phyloP scores from a whole-genome alignment of 1,140 invertebrate genomes.

The Adelges cooleyi region DNA sequence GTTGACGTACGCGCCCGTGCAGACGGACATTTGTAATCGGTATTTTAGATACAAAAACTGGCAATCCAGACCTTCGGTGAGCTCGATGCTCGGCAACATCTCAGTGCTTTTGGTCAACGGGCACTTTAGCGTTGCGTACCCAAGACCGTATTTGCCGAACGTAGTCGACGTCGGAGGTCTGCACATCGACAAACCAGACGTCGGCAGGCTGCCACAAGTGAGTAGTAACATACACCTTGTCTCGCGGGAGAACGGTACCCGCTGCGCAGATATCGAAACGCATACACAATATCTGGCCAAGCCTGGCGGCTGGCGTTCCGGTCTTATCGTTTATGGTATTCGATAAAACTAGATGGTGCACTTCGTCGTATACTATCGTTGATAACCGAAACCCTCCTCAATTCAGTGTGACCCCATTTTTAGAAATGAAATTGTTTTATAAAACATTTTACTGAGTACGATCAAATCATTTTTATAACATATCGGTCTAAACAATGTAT shows the following conservation, averaged over 20 bases:
- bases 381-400: too few relatives aligned
- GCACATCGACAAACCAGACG: conserved; percentile 40
- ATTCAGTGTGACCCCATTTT: too few relatives aligned
- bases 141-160: conserved; percentile 41
- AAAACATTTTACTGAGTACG: too few relatives aligned
- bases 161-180: conserved; percentile 49
- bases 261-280: not conserved
- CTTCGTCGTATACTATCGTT: too few relatives aligned
- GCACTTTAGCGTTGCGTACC: conserved; percentile 43
- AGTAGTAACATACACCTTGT: conserved; percentile 24
- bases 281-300: not conserved
- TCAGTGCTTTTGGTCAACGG: conserved; percentile 45
- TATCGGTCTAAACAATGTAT: too few relatives aligned
- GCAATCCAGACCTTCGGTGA: not conserved
- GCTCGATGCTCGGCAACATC: conserved; percentile 34
- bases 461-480: too few relatives aligned
- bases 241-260: not conserved
- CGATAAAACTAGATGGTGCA: not conserved
- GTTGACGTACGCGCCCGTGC: not conserved
- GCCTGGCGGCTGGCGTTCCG: not conserved
- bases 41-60: not conserved
- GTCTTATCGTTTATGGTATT: too few relatives aligned
- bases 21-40: not conserved
- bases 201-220: too few relatives aligned
- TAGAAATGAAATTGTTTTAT: too few relatives aligned